Evolutionary conservation across 2,797 vertebrate species (phyloP).

Genomic region (Argya squamiceps): DNA sequence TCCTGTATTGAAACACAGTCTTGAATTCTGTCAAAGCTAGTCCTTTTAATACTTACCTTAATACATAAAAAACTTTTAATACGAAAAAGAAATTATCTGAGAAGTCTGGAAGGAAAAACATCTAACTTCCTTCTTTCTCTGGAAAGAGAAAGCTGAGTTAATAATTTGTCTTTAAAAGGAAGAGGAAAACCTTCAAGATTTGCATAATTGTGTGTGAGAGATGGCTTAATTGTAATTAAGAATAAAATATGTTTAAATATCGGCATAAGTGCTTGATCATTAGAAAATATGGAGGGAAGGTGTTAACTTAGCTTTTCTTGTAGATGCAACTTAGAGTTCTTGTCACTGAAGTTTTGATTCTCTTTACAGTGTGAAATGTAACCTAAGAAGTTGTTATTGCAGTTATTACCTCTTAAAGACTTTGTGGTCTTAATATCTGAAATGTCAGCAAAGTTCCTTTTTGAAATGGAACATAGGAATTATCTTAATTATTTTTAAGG

Average conservation of each 20-base stretch:
- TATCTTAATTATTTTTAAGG: neutral
- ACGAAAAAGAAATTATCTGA: neutral
- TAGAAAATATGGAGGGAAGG: neutral
- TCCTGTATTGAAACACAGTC: neutral
- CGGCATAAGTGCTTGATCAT: accelerated
- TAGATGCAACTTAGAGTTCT: neutral
- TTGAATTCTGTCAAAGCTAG: neutral
- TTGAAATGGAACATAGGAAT: neutral
- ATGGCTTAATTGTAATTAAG: neutral
- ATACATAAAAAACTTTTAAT: neutral
- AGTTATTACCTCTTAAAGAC: neutral
- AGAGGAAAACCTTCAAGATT: neutral
- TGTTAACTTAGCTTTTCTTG: neutral
- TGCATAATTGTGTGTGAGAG: neutral
- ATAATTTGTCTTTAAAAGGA: neutral
- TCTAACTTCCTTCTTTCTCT: neutral
- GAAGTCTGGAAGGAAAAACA: neutral
- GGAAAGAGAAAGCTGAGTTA: neutral
- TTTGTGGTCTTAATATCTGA: neutral
- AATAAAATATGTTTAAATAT: neutral
- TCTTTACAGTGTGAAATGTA: neutral
- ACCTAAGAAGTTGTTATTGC: neutral
- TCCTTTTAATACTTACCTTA: neutral
- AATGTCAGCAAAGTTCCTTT: neutral
- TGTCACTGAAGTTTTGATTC: neutral